Base-by-base conservation (phyloP, 2,888 invertebrate genomes). In the Tortricodes alternella region DNA sequence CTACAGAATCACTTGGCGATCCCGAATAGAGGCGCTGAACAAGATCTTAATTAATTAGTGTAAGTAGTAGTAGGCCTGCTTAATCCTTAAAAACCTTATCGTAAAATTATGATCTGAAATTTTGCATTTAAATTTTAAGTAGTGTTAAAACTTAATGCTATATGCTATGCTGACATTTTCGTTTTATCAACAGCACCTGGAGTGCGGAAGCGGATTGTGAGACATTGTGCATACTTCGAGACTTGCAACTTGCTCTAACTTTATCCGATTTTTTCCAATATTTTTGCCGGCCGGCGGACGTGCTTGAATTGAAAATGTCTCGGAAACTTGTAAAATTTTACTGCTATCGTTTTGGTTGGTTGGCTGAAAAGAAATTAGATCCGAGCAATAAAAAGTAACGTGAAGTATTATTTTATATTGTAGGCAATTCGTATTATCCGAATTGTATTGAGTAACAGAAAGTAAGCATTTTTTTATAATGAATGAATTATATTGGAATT, bases 141-240 rank as follows among this genome's bases (percentile, higher is more conserved):
- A 11, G n/a, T n/a, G n/a, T n/a, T 0, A 29, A 11, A 29, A 29
- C 29, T 29, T 29, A 8, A 29, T 29, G 1, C 5, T 21, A 21
- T 21, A 21, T 5, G 21, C 11, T 1, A 11, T 11, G 3, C 38
- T 46, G 27, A 39, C 41, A 27, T 41, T 23, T 21, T 49, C 21
- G 21, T 38, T 41, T 32, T 21, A 11, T 16, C 19, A 8, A 38
- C 29, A 7, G 18, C 55, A 55, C 55, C 53, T 49, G 53, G 24
- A 18, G 27, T 29, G 6, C 21, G 48, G 35, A 19, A 44, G 29
- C 52, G n/a, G 27, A 49, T 37, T 49, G 11, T 35, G 27, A 55
- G 43, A 55, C 55, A 55, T 49, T 49, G 55, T 37, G 48, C 48
- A 16, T 23, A 48, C 24, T 41, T 18, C 7, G 18, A 11, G n/a